Percentiles rank a stretch among this genome's conserved stretches.
Evolutionary conservation across 2,113 vertebrate genomes (phyloP).

Genomic region (Vulpes ferrilata): DNA sequence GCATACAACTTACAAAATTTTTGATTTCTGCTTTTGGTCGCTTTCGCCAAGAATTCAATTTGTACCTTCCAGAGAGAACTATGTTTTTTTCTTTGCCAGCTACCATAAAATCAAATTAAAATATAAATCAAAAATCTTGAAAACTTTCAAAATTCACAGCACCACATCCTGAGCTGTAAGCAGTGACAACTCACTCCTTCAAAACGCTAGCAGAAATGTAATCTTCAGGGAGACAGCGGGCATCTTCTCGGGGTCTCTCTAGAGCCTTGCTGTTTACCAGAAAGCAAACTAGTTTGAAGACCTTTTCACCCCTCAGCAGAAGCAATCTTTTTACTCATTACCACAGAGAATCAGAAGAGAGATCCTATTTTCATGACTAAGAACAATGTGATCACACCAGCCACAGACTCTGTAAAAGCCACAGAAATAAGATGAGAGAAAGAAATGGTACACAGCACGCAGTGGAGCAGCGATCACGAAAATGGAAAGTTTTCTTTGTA

Average conservation of each 20-base stretch:
- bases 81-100: background rate
- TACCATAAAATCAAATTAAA: conserved; percentile 65
- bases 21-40: conserved; percentile 38
- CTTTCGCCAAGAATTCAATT: conserved; percentile 52
- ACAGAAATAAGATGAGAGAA: background rate
- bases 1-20: background rate
- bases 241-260: background rate
- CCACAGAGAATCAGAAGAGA: conserved; percentile 55
- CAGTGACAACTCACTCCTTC: background rate
- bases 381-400: background rate
- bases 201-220: conserved; percentile 30
- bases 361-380: background rate
- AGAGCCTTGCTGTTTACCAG: conserved; percentile 14
- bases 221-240: background rate
- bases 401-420: background rate
- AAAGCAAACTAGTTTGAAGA: conserved; percentile 59
- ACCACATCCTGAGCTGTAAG: conserved; percentile 38
- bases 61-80: conserved; percentile 29
- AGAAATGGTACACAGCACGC: background rate
- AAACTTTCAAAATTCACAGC: conserved; percentile 45
- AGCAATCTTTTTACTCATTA: conserved; percentile 71
- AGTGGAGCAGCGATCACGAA: background rate
- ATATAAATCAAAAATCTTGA: conserved; percentile 66
- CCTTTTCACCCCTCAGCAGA: conserved; percentile 55
- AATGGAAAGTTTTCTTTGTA: background rate